A percentile compares a stretch with the other conserved stretches of the same genome.
Conservation (phyloP, 2,888 invertebrate species). For the Seira musarum region DNA sequence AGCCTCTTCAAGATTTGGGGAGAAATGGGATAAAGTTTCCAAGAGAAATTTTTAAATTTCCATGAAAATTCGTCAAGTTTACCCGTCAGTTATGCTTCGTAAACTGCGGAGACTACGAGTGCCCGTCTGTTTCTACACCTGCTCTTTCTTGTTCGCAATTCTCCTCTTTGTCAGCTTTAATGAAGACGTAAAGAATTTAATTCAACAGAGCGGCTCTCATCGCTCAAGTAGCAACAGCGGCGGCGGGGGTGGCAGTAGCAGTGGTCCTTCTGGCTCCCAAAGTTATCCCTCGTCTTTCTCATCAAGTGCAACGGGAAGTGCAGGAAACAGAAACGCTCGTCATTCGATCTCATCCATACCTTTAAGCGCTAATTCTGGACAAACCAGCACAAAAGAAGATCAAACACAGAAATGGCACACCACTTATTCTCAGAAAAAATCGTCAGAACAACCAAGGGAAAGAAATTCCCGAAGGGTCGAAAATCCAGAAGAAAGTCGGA, state of each 20-base stretch:
- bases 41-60: neutral
- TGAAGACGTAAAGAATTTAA: constrained; percentile 67
- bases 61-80: neutral
- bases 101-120: constrained; percentile 68
- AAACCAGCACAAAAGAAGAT: neutral
- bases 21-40: neutral
- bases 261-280: neutral
- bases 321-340: constrained; percentile 25
- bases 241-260: constrained; percentile 16
- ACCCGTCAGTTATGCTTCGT: constrained; percentile 64
- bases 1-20: neutral
- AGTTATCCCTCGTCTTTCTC: constrained; percentile 47
- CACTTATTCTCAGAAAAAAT: neutral
- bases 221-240: constrained; percentile 14
- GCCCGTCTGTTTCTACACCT: constrained; percentile 69
- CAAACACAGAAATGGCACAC: neutral
- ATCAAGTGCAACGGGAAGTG: constrained; percentile 9
- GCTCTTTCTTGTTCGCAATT: constrained; percentile 67
- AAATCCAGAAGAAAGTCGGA: constrained; percentile 17
- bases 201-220: constrained; percentile 57
- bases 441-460: neutral
- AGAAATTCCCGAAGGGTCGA: neutral
- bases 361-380: neutral
- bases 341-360: constrained; percentile 49
- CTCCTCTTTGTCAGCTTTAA: constrained; percentile 69